These are phyloP conservation scores for Microcebus murinus DNA, from an alignment of 2,113 vertebrate species.

Conservation along the genomic window DNA sequence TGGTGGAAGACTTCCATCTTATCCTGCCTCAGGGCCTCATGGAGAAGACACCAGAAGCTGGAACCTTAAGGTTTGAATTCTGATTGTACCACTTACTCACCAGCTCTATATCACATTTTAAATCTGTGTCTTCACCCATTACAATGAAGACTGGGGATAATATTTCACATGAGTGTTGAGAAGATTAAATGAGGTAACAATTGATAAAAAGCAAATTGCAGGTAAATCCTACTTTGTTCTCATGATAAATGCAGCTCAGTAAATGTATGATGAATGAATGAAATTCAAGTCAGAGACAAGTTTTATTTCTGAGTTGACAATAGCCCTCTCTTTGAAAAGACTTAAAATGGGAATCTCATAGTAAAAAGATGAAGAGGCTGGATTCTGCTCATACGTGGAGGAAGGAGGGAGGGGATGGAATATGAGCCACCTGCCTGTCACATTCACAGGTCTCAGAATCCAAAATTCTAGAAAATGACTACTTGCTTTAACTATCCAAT, in stretches of 20 bases:
- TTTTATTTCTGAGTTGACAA: background rate
- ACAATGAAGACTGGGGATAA: background rate
- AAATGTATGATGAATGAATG: background rate
- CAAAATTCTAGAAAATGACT: background rate
- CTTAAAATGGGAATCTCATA: background rate
- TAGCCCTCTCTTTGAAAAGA: background rate
- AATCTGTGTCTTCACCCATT: background rate
- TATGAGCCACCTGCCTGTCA: background rate
- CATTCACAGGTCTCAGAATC: background rate
- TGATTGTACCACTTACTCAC: background rate
- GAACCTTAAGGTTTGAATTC: too few relatives aligned
- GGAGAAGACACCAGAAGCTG: background rate
- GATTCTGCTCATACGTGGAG: background rate
- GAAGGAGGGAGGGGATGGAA: background rate
- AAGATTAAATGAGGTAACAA: background rate
- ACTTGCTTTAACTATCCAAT: background rate
- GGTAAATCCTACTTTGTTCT: background rate
- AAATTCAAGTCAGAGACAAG: background rate
- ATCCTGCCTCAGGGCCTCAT: rapidly evolving
- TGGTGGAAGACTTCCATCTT: too few relatives aligned
- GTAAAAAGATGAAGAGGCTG: background rate
- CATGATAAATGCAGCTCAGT: background rate
- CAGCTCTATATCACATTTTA: background rate
- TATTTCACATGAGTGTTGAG: background rate
- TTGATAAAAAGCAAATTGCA: slow-evolving; percentile 4